phyloP scores from a whole-genome alignment of 2,888 invertebrate genomes.

The Mantis religiosa region DNA sequence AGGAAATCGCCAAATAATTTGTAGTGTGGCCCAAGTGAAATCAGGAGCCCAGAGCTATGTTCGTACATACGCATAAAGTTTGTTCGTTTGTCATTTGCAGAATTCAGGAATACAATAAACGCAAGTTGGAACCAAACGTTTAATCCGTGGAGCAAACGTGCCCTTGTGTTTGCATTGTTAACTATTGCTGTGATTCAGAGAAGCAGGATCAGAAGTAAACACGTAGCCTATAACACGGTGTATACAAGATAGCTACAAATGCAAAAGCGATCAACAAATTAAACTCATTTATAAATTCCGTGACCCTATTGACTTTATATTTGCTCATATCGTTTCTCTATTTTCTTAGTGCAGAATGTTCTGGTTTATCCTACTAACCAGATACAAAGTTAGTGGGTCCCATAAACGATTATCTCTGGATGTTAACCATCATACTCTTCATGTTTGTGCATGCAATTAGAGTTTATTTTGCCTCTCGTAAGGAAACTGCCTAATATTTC shows the following conservation, averaged over 20 bases:
- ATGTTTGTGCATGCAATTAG: no score
- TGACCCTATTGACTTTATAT: neutral
- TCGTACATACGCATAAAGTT: neutral
- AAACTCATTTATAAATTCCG: neutral
- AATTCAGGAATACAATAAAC: neutral
- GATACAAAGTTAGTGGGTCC: no score
- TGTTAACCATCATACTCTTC: no score
- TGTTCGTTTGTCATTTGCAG: no score
- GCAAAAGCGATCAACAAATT: neutral
- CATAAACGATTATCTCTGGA: no score
- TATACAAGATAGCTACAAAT: no score
- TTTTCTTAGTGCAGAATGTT: no score
- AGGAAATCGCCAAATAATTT: neutral
- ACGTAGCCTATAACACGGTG: no score
- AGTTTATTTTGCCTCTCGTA: no score
- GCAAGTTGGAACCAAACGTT: neutral
- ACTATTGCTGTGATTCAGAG: neutral
- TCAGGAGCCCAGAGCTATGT: neutral
- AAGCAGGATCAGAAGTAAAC: neutral
- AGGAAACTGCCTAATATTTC: no score
- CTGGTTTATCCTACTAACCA: no score
- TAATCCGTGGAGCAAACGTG: neutral
- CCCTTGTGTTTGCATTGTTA: neutral
- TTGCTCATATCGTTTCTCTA: no score
- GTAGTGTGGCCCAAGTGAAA: neutral